Evolutionary conservation across 2,888 invertebrate species (phyloP), one percentile per base, ranked within the genome.

Genomic region (Phortica magna): DNA sequence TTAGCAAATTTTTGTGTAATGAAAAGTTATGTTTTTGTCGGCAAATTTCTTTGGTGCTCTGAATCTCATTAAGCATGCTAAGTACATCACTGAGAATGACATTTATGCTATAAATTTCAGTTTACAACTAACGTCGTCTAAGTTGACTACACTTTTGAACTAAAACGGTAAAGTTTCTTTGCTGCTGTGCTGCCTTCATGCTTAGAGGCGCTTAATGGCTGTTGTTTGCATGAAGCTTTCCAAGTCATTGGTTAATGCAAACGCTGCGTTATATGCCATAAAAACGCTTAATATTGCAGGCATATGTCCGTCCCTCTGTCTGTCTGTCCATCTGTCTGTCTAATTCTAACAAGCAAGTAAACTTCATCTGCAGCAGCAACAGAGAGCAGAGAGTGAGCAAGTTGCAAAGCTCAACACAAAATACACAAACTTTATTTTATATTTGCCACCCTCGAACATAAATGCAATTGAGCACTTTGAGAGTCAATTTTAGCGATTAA

Each of bases 401-500:
- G 17, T 43, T 17, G 41, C 65, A n/a, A 12, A 31, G 43, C 48
- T 68, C 43, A 17, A 68, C 17, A 68, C 39, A 14, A 39, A 22
- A 64, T 64, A 14, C 31, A 14, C 64, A 19, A 64, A 64, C 64
- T 64, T 67, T 67, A 64, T 64, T 39, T 31, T 7, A 22, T 39
- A 10, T 64, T 7, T 1, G 64, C 19, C 22, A 22, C 19, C 14
- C 14, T 64, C 7, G 10, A 48, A 17, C 57, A 17, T 74, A 65
- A 74, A 53, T 55, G 55, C 65, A 57, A 57, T 70, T 70, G 75
- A 79, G 81, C 86, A 82, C 80, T 82, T 84, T 79, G 86, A 87
- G 88, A 85, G 85, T 85, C 85, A 85, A 85, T 85, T 85, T 83
- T 82, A 85, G 86, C 85, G 88, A 85, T 85, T 85, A 85, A 85